These are phyloP conservation scores for Lepidostoma basale DNA, from an alignment of 1,140 invertebrate genomes.

Conservation along the genomic window DNA sequence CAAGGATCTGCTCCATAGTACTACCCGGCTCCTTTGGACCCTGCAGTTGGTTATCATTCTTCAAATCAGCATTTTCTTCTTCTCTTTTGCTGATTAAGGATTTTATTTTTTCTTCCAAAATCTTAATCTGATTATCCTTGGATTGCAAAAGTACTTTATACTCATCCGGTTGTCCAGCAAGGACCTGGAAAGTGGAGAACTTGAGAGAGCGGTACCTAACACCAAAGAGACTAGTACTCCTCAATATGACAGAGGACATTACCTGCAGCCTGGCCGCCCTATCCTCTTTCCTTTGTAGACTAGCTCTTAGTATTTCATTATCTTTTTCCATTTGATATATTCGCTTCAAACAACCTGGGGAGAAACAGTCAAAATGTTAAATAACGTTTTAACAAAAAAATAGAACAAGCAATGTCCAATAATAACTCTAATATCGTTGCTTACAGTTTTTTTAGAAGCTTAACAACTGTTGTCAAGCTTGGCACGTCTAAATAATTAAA, in stretches of 20 bases:
- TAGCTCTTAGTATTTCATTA: slow-evolving; percentile 35
- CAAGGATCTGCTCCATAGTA: slow-evolving; percentile 62
- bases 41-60: background rate
- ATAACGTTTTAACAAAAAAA: too few relatives aligned
- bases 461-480: too few relatives aligned
- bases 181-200: background rate
- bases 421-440: too few relatives aligned
- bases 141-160: background rate
- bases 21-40: slow-evolving; percentile 39
- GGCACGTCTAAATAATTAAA: too few relatives aligned
- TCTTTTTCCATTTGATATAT: slow-evolving; percentile 40
- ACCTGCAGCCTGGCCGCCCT: slow-evolving; percentile 32
- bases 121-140: background rate
- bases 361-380: too few relatives aligned
- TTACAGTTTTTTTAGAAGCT: too few relatives aligned
- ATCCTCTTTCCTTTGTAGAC: slow-evolving; percentile 34
- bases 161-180: background rate
- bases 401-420: too few relatives aligned
- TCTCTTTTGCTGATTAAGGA: background rate
- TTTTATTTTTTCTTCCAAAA: slow-evolving; percentile 3
- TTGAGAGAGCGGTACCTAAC: background rate
- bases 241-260: background rate
- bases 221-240: background rate
- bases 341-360: slow-evolving; percentile 39
- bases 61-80: background rate